Base-by-base conservation (phyloP, 2,113 vertebrate species). In the Melanerpes formicivorus region DNA sequence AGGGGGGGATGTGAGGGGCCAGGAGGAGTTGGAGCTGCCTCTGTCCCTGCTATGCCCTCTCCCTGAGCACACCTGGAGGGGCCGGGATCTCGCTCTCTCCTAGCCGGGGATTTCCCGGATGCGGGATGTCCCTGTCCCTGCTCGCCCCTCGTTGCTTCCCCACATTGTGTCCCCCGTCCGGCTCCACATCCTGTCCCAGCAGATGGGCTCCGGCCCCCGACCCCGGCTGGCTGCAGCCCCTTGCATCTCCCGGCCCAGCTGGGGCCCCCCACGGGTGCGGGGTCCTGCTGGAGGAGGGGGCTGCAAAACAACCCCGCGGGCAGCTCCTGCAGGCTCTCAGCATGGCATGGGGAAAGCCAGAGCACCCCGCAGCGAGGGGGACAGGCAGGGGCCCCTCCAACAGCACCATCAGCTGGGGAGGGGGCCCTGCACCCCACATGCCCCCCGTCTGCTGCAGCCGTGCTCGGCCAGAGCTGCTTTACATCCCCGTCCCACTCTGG, bases 91-190 rank as follows among this genome's bases (percentile, higher is more conserved):
- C 18, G 13, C 29, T 23, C 29, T 9, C 29, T 30, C 42, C 14
- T 22, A 14, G 44, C 26, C 44, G 13, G 44, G 44, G 65, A 30
- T 30, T n/a, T n/a, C 32, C 66, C 66, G 14, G 66, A 21, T 50
- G 66, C 4, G 73, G 71, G 80, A 84, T 48, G 55, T 76, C 81
- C 54, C 65, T 3, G 3, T 72, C 46, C 34, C 56, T 5, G 26
- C 59, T 85, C 55, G 3, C 64, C 80, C 83, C 79, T 79, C 14
- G 4, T 42, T 25, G 32, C 87, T 93, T 90, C 92, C 88, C 90
- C 65, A 1, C 70, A 62, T 94, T 92, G 89, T 87, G 62, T 62
- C 65, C 54, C 73, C 60, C 2, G 6, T 81, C 89, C 44, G 55
- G 73, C 78, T 70, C 74, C 44, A 5, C 32, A 72, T 90, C 89